Percentiles rank a stretch among this genome's conserved stretches.
These are phyloP conservation scores for Hyperoodon ampullatus DNA, from an alignment of 2,113 vertebrate genomes.

Conservation along the genomic window DNA sequence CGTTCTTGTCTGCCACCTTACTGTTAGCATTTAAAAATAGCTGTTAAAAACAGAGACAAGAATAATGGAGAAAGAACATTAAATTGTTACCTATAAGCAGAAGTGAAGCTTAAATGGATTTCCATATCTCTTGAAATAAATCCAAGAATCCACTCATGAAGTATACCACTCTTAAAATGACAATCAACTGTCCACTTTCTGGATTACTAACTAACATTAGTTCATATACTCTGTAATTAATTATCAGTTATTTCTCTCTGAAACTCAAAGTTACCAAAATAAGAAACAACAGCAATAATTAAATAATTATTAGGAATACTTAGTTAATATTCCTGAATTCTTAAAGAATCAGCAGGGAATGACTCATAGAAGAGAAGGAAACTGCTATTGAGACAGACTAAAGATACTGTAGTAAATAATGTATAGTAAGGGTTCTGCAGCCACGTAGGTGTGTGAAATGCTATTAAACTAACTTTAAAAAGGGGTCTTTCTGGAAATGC, in stretches of 20 bases:
- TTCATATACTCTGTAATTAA: background rate
- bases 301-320: background rate
- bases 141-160: constrained; percentile 41
- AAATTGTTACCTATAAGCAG: constrained; percentile 81
- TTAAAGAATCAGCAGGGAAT: constrained; percentile 41
- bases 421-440: background rate
- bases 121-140: constrained; percentile 59
- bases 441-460: background rate
- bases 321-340: constrained; percentile 24
- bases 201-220: constrained; percentile 15
- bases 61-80: constrained; percentile 87
- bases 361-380: constrained; percentile 30
- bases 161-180: constrained; percentile 50
- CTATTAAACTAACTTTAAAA: background rate
- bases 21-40: constrained; percentile 97
- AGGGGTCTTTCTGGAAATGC: background rate
- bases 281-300: constrained; percentile 29
- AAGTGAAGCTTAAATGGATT: constrained; percentile 69
- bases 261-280: constrained; percentile 20
- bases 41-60: constrained; percentile 93
- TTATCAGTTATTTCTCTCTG: background rate
- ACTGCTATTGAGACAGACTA: background rate
- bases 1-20: constrained; percentile 98
- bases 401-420: constrained; percentile 3
- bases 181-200: constrained; percentile 15